Percentiles rank a stretch among this genome's conserved stretches.
These are phyloP conservation scores for Micrastur ruficollis DNA, from an alignment of 2,797 vertebrate genomes.

Conservation along the genomic window DNA sequence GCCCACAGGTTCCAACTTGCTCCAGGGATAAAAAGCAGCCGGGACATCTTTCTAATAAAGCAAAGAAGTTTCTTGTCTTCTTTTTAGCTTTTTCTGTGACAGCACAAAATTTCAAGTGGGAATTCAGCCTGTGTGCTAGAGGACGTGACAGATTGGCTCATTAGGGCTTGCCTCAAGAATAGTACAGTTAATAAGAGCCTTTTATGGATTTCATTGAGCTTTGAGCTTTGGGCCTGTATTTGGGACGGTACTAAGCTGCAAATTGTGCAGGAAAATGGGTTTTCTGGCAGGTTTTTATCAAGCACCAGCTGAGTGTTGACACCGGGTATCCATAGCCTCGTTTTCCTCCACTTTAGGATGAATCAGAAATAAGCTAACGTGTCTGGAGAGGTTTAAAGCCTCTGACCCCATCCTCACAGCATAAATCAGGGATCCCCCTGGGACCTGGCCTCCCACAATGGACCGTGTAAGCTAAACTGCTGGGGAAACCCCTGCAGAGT, in stretches of 20 bases:
- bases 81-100: background rate
- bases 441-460: fast-evolving
- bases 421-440: background rate
- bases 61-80: background rate
- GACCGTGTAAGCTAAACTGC: background rate
- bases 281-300: background rate
- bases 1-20: background rate
- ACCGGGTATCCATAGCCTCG: background rate
- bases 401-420: fast-evolving
- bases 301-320: background rate
- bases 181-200: background rate
- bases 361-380: background rate
- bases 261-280: background rate
- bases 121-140: background rate
- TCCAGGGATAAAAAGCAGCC: background rate
- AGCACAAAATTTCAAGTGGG: background rate
- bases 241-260: background rate
- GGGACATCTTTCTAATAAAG: background rate
- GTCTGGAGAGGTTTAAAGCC: background rate
- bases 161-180: background rate
- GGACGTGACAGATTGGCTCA: background rate
- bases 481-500: background rate
- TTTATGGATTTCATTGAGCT: background rate
- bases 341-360: background rate
- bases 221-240: background rate